A percentile compares a stretch with the other conserved stretches of the same genome.
phyloP scores from a whole-genome alignment of 1,140 invertebrate species.

The Parasteatoda tepidariorum region DNA sequence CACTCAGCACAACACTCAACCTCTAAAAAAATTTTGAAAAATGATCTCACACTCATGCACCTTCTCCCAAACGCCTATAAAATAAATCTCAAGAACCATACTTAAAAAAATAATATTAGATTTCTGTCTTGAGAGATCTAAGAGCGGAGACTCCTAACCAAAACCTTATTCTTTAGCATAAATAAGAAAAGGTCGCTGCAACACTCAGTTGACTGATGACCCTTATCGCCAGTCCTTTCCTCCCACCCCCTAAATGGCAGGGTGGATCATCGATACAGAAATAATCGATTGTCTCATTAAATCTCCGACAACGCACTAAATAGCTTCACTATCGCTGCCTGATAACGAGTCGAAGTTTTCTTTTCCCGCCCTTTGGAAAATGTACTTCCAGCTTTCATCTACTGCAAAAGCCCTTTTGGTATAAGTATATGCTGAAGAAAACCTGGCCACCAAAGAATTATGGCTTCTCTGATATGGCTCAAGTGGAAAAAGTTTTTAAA shows the following conservation, averaged over 20 bases:
- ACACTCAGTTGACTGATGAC: constrained; percentile 51
- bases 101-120: neutral
- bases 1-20: no score
- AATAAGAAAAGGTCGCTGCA: constrained; percentile 20
- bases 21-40: neutral
- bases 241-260: constrained; percentile 5
- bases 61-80: neutral
- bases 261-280: constrained; percentile 28
- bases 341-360: constrained; percentile 13
- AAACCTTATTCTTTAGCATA: constrained; percentile 27
- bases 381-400: neutral
- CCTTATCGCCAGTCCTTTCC: constrained; percentile 13
- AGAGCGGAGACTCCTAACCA: no score
- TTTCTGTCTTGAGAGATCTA: neutral
- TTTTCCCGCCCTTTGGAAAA: neutral
- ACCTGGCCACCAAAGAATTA: constrained; percentile 14
- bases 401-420: neutral
- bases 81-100: neutral
- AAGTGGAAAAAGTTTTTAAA: constrained; percentile 30
- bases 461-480: constrained; percentile 3
- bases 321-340: constrained; percentile 35
- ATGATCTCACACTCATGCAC: neutral
- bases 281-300: constrained; percentile 54
- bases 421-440: constrained; percentile 34
- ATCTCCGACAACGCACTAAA: constrained; percentile 38